Evolutionary conservation across 1,140 invertebrate species (phyloP).

Genomic region (Cylas formicarius): DNA sequence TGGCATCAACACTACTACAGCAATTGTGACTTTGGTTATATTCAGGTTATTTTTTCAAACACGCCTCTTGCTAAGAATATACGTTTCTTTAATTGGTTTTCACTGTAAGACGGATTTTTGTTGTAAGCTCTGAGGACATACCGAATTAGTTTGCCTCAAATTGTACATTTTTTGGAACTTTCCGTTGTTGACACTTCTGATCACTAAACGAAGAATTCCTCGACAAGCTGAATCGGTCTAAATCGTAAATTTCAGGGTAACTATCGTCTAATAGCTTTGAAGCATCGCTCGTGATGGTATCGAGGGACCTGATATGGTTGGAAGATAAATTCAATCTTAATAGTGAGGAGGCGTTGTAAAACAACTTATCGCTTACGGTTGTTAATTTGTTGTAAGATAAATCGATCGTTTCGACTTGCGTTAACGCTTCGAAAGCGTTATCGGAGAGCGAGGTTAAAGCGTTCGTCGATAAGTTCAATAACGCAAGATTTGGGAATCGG

Average conservation of each 20-base stretch:
- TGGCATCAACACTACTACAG: too few species aligned
- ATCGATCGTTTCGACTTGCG: slow-evolving; percentile 17
- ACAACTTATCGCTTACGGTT: slow-evolving; percentile 46
- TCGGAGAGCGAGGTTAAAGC: slow-evolving; percentile 48
- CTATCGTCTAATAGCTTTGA: slow-evolving; percentile 50
- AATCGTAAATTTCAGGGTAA: slow-evolving; percentile 50
- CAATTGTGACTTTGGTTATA: too few species aligned
- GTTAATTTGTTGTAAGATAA: slow-evolving; percentile 57
- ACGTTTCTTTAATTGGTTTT: too few species aligned
- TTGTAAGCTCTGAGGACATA: too few species aligned
- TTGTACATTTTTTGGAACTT: slow-evolving; percentile 50
- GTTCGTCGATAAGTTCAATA: slow-evolving; percentile 61
- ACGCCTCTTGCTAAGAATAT: too few species aligned
- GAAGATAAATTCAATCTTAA: slow-evolving; percentile 53
- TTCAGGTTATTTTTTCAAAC: too few species aligned
- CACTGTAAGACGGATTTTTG: too few species aligned
- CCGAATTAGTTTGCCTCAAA: slow-evolving; percentile 50
- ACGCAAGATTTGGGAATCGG: too few species aligned
- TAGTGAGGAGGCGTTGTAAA: slow-evolving; percentile 49
- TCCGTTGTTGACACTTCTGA: slow-evolving; percentile 46
- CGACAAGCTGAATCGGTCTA: slow-evolving; percentile 49
- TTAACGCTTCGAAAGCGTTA: slow-evolving; percentile 49
- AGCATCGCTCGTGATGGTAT: slow-evolving; percentile 49
- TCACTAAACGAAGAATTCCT: slow-evolving; percentile 49
- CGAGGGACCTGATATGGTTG: slow-evolving; percentile 55